Conservation (phyloP, 2,113 vertebrate species). For the Pseudonaja textilis region DNA sequence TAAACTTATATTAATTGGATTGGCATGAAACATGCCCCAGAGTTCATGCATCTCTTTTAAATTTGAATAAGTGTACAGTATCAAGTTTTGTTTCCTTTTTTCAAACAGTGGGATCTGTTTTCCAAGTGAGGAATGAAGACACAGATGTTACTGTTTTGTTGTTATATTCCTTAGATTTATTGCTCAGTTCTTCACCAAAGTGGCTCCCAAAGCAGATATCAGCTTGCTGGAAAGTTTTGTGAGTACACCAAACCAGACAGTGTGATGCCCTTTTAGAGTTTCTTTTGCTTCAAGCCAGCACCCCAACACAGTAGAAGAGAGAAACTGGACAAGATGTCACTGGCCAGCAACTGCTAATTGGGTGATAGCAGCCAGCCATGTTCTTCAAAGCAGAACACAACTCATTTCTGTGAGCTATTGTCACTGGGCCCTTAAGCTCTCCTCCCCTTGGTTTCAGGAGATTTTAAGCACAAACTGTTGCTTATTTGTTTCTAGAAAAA, state of each 20-base stretch:
- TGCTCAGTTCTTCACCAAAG: not conserved
- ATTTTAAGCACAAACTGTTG: not conserved
- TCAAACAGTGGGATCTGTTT: not conserved
- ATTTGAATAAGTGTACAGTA: not conserved
- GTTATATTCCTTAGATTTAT: not conserved
- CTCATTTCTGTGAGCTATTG: not conserved
- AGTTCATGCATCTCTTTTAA: not conserved
- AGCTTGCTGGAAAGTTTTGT: not conserved
- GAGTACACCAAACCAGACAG: not conserved
- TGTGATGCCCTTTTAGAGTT: not conserved
- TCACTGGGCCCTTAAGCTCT: not conserved
- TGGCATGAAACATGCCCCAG: not conserved
- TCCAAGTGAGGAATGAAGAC: conserved; percentile 3
- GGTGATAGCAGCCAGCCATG: not conserved
- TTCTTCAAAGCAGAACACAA: not conserved
- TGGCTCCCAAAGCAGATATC: conserved; percentile 1
- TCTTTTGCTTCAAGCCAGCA: not conserved
- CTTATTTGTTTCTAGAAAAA: not conserved
- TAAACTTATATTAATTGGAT: too few species aligned
- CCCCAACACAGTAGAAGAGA: not conserved
- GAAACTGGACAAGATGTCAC: not conserved
- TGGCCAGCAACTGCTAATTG: not conserved
- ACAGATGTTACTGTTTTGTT: not conserved
- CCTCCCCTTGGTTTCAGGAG: not conserved
- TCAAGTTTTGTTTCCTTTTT: not conserved